Evolutionary conservation across 2,113 vertebrate genomes (phyloP).

Genomic region (Albula glossodonta): DNA sequence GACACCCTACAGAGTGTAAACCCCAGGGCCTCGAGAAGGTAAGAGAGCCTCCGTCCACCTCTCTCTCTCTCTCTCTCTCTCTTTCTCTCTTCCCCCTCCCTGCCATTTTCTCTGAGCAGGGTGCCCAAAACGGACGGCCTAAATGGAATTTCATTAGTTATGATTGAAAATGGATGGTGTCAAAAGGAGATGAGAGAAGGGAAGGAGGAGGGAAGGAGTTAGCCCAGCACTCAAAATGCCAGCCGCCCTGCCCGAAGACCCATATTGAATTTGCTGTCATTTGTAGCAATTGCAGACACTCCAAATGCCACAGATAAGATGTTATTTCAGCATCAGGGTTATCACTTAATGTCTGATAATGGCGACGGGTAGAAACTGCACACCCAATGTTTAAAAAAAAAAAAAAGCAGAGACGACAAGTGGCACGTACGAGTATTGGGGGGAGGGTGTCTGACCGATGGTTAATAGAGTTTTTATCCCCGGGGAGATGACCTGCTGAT

Average conservation of each 20-base stretch:
- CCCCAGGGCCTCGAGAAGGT: slow-evolving; percentile 22
- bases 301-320: slow-evolving; percentile 51
- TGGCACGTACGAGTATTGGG: not conserved
- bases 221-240: not conserved
- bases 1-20: too few species aligned
- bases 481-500: not conserved
- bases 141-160: slow-evolving; percentile 62
- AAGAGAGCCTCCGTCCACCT: not conserved
- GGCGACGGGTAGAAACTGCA: slow-evolving; percentile 48
- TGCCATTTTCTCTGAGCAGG: not conserved
- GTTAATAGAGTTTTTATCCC: not conserved
- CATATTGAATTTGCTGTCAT: slow-evolving; percentile 63
- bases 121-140: slow-evolving; percentile 15
- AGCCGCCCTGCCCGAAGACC: slow-evolving; percentile 57
- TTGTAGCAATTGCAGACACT: slow-evolving; percentile 58
- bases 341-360: slow-evolving; percentile 62
- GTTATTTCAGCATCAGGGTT: slow-evolving; percentile 62
- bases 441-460: not conserved
- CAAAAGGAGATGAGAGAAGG: slow-evolving; percentile 53
- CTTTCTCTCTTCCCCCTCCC: not conserved
- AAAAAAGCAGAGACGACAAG: not conserved
- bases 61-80: slow-evolving; percentile 19
- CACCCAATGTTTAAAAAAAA: too few species aligned
- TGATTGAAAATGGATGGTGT: slow-evolving; percentile 61
- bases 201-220: slow-evolving; percentile 42